phyloP scores from a whole-genome alignment of 2,113 vertebrate genomes.

The Syngnathus scovelli region DNA sequence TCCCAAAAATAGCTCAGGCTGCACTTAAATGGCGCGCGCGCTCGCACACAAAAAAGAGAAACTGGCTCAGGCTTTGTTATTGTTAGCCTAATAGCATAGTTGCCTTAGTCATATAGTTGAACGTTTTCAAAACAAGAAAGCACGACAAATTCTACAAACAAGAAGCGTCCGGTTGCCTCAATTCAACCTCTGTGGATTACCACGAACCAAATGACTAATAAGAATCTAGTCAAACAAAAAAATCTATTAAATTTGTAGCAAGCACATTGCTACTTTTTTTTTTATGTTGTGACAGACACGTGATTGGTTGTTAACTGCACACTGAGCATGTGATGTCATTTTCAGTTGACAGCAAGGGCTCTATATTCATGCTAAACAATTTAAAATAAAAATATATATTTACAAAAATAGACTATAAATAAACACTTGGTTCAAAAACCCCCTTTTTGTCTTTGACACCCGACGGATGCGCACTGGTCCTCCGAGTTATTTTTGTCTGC shows the following conservation, averaged over 20 bases:
- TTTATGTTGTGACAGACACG: not conserved
- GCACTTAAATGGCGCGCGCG: constrained; percentile 23
- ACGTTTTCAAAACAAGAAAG: not conserved
- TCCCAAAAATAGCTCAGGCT: constrained; percentile 56
- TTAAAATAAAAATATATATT: constrained; percentile 11
- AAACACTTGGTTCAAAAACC: not conserved
- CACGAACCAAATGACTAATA: not conserved
- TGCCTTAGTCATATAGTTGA: not conserved
- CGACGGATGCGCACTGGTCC: constrained; percentile 32
- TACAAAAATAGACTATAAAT: not conserved
- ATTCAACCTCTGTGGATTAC: not conserved
- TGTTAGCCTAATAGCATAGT: constrained; percentile 1
- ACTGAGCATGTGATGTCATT: no score
- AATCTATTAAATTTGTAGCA: not conserved
- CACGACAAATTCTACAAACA: not conserved
- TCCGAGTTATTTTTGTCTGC: constrained; percentile 53
- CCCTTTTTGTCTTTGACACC: constrained; percentile 28
- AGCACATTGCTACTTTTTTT: no score
- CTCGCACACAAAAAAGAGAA: not conserved
- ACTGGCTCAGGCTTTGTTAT: constrained; percentile 9
- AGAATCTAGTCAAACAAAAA: not conserved
- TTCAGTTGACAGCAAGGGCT: no score
- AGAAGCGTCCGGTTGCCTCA: not conserved
- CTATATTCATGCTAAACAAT: no score
- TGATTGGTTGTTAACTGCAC: no score